Evolutionary conservation across 2,888 invertebrate species (phyloP), one percentile per base, ranked within the genome.

Genomic region (Loripinus fragilis): DNA sequence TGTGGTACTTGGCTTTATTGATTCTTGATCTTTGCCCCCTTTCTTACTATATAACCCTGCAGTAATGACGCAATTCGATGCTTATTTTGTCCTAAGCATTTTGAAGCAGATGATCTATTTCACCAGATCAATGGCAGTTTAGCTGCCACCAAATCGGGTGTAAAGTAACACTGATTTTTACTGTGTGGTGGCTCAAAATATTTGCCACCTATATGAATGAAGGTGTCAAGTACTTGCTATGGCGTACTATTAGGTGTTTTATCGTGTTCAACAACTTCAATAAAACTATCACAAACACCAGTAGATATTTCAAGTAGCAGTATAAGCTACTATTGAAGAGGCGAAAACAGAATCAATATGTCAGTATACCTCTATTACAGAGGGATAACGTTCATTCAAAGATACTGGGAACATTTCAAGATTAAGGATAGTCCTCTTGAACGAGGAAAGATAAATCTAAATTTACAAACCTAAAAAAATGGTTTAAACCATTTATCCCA

Each of bases 191-290:
- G n/a, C n/a, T n/a, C n/a, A 30, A 60, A 60, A 33, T 60, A 30
- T 60, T 33, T 60, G 33, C 2, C 33, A 33, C 33, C 3, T 60
- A 60, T 60, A 30, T 60, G 60, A 28, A 60, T 30, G 12, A 60
- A 60, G 60, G 60, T 60, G 60, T 60, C 60, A 60, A 60, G 60
- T 60, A 33, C 60, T 60, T 60, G 60, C 60, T 60, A 60, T 33
- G 33, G 33, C 28, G 30, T 33, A 60, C 5, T 33, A 60, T 60
- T n/a, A 60, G 60, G 60, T 60, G 60, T 60, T 60, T 60, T 60
- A 60, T 60, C 60, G 60, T 60, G 60, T 60, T 60, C 60, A 60
- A 60, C 60, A 60, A 60, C 60, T 52, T 52, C 60, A 60, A 60
- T 60, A 60, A 60, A 60, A 33, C 33, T 60, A 33, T 33, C 30